phyloP scores from a whole-genome alignment of 2,113 vertebrate species.

The Datnioides undecimradiatus region DNA sequence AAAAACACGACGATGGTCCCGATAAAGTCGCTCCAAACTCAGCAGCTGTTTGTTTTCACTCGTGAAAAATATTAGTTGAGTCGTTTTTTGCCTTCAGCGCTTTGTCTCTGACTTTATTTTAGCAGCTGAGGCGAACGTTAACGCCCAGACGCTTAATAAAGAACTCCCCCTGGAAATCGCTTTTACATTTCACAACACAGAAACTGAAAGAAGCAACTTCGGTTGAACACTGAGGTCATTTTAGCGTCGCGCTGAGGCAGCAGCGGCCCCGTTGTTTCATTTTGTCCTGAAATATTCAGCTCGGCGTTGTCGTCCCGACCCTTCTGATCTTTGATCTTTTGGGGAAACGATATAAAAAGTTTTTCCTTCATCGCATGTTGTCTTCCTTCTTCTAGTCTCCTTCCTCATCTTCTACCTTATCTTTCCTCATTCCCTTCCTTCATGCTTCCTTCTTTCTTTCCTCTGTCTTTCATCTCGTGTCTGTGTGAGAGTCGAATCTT shows the following conservation, averaged over 20 bases:
- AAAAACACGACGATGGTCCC: background rate
- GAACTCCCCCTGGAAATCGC: conserved; percentile 18
- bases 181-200: background rate
- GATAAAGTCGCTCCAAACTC: background rate
- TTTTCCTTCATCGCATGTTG: background rate
- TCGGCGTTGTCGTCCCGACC: background rate
- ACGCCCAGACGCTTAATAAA: background rate
- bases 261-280: background rate
- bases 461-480: background rate
- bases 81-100: background rate
- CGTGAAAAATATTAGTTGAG: background rate
- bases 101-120: conserved; percentile 19
- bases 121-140: background rate
- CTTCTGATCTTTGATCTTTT: conserved; percentile 45
- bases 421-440: background rate
- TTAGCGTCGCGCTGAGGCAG: background rate
- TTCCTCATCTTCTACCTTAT: background rate
- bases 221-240: conserved; percentile 26
- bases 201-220: background rate
- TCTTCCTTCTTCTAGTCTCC: background rate
- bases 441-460: background rate
- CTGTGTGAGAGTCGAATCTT: conserved; percentile 40
- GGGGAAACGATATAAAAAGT: background rate
- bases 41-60: background rate
- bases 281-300: background rate